phyloP scores from a whole-genome alignment of 2,113 vertebrate genomes.

The Dromiciops gliroides region DNA sequence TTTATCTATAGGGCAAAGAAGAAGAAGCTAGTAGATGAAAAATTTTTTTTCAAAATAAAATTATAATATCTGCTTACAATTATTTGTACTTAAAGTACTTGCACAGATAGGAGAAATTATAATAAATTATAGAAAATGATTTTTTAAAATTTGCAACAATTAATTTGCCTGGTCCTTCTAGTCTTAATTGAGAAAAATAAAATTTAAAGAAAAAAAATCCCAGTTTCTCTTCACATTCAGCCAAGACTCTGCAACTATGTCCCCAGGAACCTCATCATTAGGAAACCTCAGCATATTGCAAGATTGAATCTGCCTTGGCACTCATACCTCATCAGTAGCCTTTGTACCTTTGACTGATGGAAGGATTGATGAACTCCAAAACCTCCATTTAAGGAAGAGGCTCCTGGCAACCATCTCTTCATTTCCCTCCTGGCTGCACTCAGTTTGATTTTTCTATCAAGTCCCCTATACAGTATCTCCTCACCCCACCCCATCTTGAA shows the following conservation, averaged over 20 bases:
- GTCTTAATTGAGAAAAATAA: not conserved
- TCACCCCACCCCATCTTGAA: not conserved
- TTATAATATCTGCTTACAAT: not conserved
- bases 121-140: not conserved
- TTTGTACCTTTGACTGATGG: not conserved
- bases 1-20: not conserved
- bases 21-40: not conserved
- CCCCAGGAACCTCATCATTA: not conserved
- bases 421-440: not conserved
- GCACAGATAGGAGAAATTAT: not conserved
- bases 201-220: not conserved
- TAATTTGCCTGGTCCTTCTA: not conserved
- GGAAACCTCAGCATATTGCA: not conserved
- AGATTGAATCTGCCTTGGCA: not conserved
- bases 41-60: not conserved
- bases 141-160: not conserved
- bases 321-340: not conserved
- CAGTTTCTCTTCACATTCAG: not conserved
- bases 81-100: not conserved
- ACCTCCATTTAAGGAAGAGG: not conserved
- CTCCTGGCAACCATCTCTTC: not conserved
- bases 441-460: not conserved
- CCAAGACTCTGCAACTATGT: not conserved
- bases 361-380: not conserved
- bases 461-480: not conserved